Conservation (phyloP, 2,797 vertebrate genomes). For the Morelia viridis region DNA sequence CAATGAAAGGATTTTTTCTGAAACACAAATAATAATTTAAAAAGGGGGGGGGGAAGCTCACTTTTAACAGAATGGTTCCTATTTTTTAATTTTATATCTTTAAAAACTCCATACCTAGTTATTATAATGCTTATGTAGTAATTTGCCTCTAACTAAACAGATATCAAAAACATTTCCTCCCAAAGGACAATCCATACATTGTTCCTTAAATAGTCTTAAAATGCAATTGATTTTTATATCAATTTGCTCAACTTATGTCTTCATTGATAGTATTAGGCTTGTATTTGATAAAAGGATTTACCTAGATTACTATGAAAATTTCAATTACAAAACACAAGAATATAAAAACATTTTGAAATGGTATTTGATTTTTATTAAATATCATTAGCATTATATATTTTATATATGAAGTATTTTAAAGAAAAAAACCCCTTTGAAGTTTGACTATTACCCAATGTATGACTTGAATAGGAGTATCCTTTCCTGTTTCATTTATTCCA, state of each 20-base stretch:
- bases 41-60: neutral
- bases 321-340: neutral
- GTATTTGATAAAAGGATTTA: neutral
- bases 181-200: neutral
- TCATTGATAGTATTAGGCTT: slow-evolving; percentile 25
- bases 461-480: slow-evolving; percentile 30
- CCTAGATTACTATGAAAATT: neutral
- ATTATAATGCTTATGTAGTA: neutral
- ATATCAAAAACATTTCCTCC: neutral
- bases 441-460: neutral
- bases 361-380: slow-evolving; percentile 2
- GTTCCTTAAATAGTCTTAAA: neutral
- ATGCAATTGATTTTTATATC: slow-evolving; percentile 25
- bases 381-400: slow-evolving; percentile 25
- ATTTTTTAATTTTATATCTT: neutral
- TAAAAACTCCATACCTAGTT: neutral
- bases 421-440: neutral
- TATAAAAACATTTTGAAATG: neutral
- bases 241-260: slow-evolving; percentile 24
- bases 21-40: neutral
- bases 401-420: slow-evolving; percentile 39
- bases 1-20: slow-evolving; percentile 26
- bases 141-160: neutral
- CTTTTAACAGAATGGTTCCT: neutral
- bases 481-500: neutral